These are phyloP conservation scores for Drosophila anomalata DNA, from an alignment of 2,888 invertebrate genomes.

Conservation along the genomic window DNA sequence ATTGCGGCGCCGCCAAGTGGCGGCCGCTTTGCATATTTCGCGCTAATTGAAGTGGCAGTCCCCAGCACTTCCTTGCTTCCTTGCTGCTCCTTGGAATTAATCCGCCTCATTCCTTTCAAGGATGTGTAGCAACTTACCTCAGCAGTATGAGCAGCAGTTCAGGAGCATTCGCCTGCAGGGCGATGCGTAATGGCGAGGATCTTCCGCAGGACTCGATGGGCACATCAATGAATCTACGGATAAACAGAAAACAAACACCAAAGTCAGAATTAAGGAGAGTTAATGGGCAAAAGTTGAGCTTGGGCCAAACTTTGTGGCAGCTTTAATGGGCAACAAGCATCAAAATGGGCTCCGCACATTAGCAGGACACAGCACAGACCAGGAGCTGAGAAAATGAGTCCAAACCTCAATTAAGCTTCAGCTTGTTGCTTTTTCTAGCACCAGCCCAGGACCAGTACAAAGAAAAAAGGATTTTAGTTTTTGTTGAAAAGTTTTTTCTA, in stretches of 20 bases:
- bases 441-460: not conserved
- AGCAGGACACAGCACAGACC: conserved; percentile 22
- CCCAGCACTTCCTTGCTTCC: not conserved
- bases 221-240: conserved; percentile 88
- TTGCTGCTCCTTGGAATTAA: not conserved
- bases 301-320: conserved; percentile 39
- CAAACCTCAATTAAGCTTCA: conserved; percentile 56
- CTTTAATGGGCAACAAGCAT: conserved; percentile 51
- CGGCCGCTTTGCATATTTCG: conserved; percentile 61
- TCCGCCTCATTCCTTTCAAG: not conserved
- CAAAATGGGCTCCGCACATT: conserved; percentile 47
- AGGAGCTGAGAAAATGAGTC: conserved; percentile 8
- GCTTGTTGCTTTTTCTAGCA: conserved; percentile 47
- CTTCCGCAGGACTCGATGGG: conserved; percentile 92
- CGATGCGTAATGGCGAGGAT: conserved; percentile 89
- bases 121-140: conserved; percentile 74
- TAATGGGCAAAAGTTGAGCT: conserved; percentile 30
- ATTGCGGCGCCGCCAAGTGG: conserved; percentile 63
- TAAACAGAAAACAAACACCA: conserved; percentile 17
- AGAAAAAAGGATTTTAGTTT: conserved; percentile 1
- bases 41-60: conserved; percentile 69
- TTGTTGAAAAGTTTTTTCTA: not conserved
- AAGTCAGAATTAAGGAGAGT: conserved; percentile 19
- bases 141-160: conserved; percentile 90
- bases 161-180: conserved; percentile 89